Evolutionary conservation across 1,140 invertebrate species (phyloP).

Genomic region (Leguminivora glycinivorella): DNA sequence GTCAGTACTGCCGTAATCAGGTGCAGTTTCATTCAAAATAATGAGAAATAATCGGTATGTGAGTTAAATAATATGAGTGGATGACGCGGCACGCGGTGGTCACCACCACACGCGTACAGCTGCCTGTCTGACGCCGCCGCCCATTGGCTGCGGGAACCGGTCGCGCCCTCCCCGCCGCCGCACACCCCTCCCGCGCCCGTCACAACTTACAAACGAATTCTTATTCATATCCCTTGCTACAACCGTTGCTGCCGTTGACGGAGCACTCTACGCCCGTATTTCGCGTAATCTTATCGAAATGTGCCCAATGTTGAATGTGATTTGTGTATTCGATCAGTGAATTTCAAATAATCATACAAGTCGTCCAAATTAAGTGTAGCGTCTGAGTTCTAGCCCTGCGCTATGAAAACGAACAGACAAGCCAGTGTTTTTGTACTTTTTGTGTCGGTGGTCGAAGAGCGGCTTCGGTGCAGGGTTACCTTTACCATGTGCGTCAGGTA

Average conservation of each 20-base stretch:
- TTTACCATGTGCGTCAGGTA: conserved; percentile 75
- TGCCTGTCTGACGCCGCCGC: conserved; percentile 60
- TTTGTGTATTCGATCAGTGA: conserved; percentile 47
- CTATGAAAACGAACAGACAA: conserved; percentile 64
- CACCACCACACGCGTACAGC: conserved; percentile 58
- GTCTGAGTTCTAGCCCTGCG: conserved; percentile 40
- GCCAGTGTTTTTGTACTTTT: conserved; percentile 71
- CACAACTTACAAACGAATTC: conserved; percentile 67
- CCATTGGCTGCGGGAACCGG: conserved; percentile 68
- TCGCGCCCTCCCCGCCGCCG: conserved; percentile 49
- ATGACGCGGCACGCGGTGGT: conserved; percentile 53
- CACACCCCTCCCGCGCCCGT: conserved; percentile 39
- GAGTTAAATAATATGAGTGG: conserved; percentile 49
- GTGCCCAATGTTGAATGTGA: conserved; percentile 57
- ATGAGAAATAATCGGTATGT: conserved; percentile 49
- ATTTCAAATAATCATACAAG: conserved; percentile 35
- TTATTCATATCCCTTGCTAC: conserved; percentile 71
- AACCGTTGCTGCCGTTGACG: conserved; percentile 67
- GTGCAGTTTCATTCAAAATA: conserved; percentile 61
- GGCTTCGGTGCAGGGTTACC: conserved; percentile 59
- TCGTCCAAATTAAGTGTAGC: conserved; percentile 19
- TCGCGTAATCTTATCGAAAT: conserved; percentile 77
- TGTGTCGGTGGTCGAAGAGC: conserved; percentile 68
- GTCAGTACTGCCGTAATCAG: conserved; percentile 45
- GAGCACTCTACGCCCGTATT: conserved; percentile 57